Conservation (phyloP, 2,888 invertebrate species). For the Lycophotia porphyrea region DNA sequence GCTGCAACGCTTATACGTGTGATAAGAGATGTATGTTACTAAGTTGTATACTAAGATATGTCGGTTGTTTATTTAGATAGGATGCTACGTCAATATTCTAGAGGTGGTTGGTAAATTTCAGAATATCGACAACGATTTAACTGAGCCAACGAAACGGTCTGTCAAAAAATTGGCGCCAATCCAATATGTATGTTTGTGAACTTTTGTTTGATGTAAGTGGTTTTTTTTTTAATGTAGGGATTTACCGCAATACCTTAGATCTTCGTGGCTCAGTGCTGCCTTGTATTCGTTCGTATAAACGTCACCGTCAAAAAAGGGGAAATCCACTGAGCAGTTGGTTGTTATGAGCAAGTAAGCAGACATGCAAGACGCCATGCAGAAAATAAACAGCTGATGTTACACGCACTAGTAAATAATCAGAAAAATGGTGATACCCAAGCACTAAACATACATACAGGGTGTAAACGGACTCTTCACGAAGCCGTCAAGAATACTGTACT, state of each 20-base stretch:
- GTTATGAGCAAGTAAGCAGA: background rate
- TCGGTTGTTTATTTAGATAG: background rate
- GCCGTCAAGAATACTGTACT: too few species aligned
- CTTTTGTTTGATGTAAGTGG: conserved; percentile 61
- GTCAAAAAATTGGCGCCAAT: conserved; percentile 75
- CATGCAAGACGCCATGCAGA: background rate
- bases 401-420: background rate
- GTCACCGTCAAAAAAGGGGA: background rate
- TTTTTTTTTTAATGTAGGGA: background rate
- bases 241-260: background rate
- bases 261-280: background rate
- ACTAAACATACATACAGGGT: background rate
- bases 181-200: conserved; percentile 83
- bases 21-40: too few species aligned
- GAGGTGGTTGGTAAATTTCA: background rate
- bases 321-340: background rate
- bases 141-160: conserved; percentile 18
- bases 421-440: background rate
- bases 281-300: background rate
- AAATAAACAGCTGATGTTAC: background rate
- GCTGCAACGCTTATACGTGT: too few species aligned
- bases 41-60: too few species aligned
- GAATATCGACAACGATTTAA: conserved; percentile 1
- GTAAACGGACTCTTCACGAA: too few species aligned
- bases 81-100: background rate